phyloP scores from a whole-genome alignment of 2,113 vertebrate genomes.

The Dromaius novaehollandiae region DNA sequence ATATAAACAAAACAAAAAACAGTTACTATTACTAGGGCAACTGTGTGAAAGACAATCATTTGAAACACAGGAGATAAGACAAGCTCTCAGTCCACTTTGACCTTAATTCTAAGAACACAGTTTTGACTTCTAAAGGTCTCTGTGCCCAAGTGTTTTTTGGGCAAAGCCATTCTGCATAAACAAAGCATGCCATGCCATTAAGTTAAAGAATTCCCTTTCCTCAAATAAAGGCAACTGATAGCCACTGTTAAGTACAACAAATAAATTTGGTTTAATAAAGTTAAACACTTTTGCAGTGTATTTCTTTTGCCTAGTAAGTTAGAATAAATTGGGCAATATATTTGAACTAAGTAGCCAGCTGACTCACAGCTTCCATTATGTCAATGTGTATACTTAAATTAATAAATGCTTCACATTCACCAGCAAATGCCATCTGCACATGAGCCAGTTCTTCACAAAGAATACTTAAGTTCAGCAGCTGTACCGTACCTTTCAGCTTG shows the following conservation, averaged over 20 bases:
- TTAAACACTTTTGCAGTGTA: not conserved
- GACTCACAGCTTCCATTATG: not conserved
- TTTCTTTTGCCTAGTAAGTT: not conserved
- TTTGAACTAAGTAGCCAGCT: not conserved
- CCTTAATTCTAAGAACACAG: not conserved
- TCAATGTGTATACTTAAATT: not conserved
- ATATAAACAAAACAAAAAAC: not conserved
- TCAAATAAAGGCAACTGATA: not conserved
- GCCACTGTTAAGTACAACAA: not conserved
- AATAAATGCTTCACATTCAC: not conserved
- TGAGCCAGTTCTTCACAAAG: not conserved
- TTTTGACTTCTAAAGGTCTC: not conserved
- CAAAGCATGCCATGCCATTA: not conserved
- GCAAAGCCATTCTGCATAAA: not conserved
- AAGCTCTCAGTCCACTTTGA: not conserved
- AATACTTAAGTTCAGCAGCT: not conserved
- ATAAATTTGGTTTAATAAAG: not conserved
- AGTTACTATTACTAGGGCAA: not conserved
- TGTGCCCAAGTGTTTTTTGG: not conserved
- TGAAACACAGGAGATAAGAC: not conserved
- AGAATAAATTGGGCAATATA: not conserved
- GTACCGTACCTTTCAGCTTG: not conserved
- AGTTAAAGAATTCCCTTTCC: not conserved
- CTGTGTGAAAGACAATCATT: not conserved
- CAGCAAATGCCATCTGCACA: not conserved